These are phyloP conservation scores for Zophobas atratus DNA, from an alignment of 1,140 invertebrate species.

Conservation along the genomic window DNA sequence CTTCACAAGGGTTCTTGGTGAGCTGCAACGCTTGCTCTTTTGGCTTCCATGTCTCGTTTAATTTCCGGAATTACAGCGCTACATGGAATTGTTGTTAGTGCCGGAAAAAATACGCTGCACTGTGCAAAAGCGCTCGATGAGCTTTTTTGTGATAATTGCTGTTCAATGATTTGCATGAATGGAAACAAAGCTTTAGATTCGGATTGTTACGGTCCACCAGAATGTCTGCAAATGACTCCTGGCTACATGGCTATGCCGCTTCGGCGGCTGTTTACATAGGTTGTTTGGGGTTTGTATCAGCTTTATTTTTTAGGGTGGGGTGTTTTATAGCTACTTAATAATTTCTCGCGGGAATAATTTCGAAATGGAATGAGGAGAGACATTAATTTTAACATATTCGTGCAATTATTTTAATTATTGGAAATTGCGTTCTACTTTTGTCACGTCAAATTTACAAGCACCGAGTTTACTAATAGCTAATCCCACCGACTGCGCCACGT, in stretches of 20 bases:
- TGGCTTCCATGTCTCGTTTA: not conserved
- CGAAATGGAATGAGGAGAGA: not conserved
- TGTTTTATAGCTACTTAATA: not conserved
- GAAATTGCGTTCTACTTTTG: conserved; percentile 3
- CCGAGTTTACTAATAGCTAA: too few relatives aligned
- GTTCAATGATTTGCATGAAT: not conserved
- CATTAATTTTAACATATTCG: not conserved
- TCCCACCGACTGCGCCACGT: too few relatives aligned
- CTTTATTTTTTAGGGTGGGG: not conserved
- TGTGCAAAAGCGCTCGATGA: not conserved
- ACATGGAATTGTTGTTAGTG: not conserved
- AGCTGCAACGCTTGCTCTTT: not conserved
- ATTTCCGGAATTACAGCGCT: not conserved
- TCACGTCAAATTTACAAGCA: too few relatives aligned
- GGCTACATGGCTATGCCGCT: not conserved
- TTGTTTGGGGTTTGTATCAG: not conserved
- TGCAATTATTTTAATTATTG: conserved; percentile 5
- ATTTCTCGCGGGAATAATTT: not conserved
- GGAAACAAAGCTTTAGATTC: not conserved
- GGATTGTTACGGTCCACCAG: not conserved
- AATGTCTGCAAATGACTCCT: not conserved
- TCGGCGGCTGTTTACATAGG: not conserved
- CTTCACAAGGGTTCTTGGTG: not conserved
- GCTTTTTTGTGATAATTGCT: not conserved
- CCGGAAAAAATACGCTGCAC: not conserved